These are phyloP conservation scores for Leptinotarsa haldemani DNA, from an alignment of 2,888 invertebrate species.

Conservation along the genomic window DNA sequence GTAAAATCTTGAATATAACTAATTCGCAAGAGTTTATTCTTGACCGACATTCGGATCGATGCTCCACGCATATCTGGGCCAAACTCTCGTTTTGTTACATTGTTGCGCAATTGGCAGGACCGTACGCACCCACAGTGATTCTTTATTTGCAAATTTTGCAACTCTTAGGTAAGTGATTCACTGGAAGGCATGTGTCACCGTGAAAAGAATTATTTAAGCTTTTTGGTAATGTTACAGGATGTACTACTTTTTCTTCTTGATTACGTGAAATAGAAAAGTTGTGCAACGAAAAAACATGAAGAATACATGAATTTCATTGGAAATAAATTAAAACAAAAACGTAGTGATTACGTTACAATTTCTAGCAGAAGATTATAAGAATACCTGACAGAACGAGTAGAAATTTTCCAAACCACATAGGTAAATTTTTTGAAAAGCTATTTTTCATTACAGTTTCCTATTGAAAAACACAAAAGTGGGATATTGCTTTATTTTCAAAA, in stretches of 20 bases:
- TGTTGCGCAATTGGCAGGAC: constrained; percentile 47
- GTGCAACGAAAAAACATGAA: too few relatives aligned
- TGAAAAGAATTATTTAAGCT: background rate
- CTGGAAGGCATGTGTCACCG: background rate
- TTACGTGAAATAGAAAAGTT: too few relatives aligned
- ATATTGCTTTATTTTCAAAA: too few relatives aligned
- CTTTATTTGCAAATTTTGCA: constrained; percentile 9
- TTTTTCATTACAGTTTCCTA: too few relatives aligned
- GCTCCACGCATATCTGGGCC: constrained; percentile 54
- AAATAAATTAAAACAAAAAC: too few relatives aligned
- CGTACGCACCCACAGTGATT: constrained; percentile 34
- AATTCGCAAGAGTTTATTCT: constrained; percentile 54
- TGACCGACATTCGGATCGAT: constrained; percentile 64
- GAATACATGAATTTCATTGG: too few relatives aligned
- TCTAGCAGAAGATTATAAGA: too few relatives aligned
- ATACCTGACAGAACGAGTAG: too few relatives aligned
- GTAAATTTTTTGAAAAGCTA: too few relatives aligned
- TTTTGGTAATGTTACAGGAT: background rate
- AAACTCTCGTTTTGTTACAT: constrained; percentile 56
- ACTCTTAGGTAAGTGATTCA: constrained; percentile 7
- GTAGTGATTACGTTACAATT: too few relatives aligned
- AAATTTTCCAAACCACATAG: too few relatives aligned
- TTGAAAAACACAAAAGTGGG: too few relatives aligned
- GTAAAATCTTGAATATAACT: background rate
- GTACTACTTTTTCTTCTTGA: background rate